Base-by-base conservation (phyloP, 2,888 invertebrate species). In the Mycalesis mineus region DNA sequence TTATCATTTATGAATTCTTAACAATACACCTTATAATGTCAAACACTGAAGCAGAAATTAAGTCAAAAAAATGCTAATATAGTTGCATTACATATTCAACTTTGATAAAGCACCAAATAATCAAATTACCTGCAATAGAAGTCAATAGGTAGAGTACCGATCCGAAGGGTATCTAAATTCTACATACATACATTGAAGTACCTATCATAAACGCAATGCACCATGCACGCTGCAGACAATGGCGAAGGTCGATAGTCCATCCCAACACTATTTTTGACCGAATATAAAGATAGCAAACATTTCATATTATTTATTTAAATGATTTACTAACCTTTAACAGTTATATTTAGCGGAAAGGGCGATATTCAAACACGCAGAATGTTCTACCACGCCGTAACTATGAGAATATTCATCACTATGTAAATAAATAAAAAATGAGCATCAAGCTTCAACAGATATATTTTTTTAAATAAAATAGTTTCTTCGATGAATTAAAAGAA, bases 381-480 rank as follows among this genome's bases (percentile, higher is more conserved):
- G 78, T 82, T 82, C 84, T 86, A 88, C 85, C 88, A 88, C 88
- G 88, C 88, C 88, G 88, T 88, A 84, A 85, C 88, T 83, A 87
- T 80, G 87, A 84, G 81, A 85, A 86, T 80, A 85, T 81, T 83
- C 87, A 88, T 88, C 88, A 87, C 88, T 86, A 83, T 84, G 88
- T 88, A 88, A 88, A 87, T 88, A 89, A 88, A 88, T 88, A 89
- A 89, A 85, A 89, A 89, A 86, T 84, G 88, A 88, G 84, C 88
- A 89, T 89, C 89, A 82, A 88, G 72, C 79, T 83, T 79, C 82
- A 82, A 84, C 76, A 82, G 81, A 77, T 81, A 77, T 80, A 76
- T 78, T 82, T 84, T 84, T 84, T 84, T 77, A 82, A 87, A 82
- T 80, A 80, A 83, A 84, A 79, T 82, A 74, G 82, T 84, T 84